Evolutionary conservation across 2,113 vertebrate species (phyloP), one percentile per base, ranked within the genome.

Genomic region (Pygoscelis adeliae): DNA sequence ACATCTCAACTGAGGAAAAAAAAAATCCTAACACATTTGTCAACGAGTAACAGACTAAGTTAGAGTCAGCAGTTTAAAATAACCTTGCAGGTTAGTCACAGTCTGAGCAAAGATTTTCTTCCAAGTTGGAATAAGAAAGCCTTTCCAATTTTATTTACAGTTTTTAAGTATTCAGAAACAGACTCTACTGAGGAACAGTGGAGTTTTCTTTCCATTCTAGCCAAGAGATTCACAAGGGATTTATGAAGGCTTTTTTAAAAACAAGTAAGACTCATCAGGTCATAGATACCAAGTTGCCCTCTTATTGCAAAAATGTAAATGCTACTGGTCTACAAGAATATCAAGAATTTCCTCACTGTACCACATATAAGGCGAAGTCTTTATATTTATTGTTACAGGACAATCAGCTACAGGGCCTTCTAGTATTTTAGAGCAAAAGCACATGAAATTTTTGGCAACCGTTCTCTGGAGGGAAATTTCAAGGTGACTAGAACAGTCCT

Each of bases 361-460:
- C 65, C 79, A 78, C 50, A 79, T n/a, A 61, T 50, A 92, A 93
- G 83, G 80, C 65, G 95, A 89, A 82, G 71, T 77, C 72, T 95
- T 92, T 70, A 90, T 91, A 91, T 96, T 97, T 98, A 96, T 87
- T 94, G n/a, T 90, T 92, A 91, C 13, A 95, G 56, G 56, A 82
- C 85, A 94, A 97, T 77, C 61, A 90, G 78, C 50, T 95, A 92
- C 87, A 96, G 82, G 74, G 97, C 63, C 95, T 36, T 91, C 61
- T 66, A 92, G 90, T 96, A 83, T 38, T 96, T 95, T 82, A 97
- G 69, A 95, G 91, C 87, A 96, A 97, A 96, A 97, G 36, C 77
- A 93, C 66, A 93, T 93, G 82, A 98, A 97, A 72, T 97, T 98
- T 98, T 98, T 97, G 97, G 96, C 95, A 97, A 72, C 15, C 46